A percentile compares a stretch with the other conserved stretches of the same genome.
Conservation (phyloP, 2,113 vertebrate species). For the Protobothrops mucrosquamatus region DNA sequence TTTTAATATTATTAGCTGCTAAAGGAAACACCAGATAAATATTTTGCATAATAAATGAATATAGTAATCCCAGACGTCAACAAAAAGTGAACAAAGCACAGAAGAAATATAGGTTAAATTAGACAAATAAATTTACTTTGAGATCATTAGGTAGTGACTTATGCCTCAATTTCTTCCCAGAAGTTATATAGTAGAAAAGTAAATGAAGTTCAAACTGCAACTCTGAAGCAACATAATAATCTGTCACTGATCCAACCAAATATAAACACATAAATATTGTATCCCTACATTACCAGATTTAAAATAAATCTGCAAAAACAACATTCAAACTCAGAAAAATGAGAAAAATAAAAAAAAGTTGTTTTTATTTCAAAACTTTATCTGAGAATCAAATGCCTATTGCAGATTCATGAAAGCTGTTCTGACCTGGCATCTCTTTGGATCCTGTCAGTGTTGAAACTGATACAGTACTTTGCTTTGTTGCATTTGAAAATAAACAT, state of each 20-base stretch:
- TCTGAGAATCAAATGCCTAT: not conserved
- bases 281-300: not conserved
- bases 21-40: not conserved
- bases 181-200: not conserved
- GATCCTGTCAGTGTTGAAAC: not conserved
- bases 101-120: not conserved
- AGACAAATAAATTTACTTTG: not conserved
- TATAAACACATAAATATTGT: not conserved
- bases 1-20: not conserved
- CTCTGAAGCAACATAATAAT: not conserved
- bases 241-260: not conserved
- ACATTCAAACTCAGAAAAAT: not conserved
- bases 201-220: not conserved
- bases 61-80: not conserved
- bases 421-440: not conserved
- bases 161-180: not conserved
- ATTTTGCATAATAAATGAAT: not conserved
- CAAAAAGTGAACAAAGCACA: not conserved
- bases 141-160: not conserved
- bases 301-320: not conserved
- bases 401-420: not conserved
- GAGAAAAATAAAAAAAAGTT: not conserved
- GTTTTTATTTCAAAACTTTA: not conserved
- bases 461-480: not conserved
- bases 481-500: not conserved